Evolutionary conservation across 1,140 invertebrate genomes (phyloP), one percentile per base, ranked within the genome.

Genomic region (Halesus radiatus): DNA sequence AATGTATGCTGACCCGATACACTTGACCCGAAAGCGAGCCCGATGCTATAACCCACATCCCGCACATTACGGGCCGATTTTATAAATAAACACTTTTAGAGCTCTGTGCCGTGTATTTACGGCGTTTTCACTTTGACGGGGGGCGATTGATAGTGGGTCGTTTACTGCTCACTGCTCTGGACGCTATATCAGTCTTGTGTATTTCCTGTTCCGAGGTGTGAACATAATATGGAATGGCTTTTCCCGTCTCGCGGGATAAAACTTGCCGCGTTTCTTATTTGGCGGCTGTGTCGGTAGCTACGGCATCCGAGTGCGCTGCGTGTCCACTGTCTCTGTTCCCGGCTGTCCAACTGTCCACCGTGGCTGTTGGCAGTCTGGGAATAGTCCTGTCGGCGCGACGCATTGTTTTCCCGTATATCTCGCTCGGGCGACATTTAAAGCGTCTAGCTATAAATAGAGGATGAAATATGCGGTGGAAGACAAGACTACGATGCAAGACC

Each of bases 371-470:
- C 22, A 54, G 58, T 77, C 75, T 64, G 20, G 76, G 76, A 78
- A 78, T 78, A 78, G 26, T 54, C 50, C 76, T 20, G 32, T 8
- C 68, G 66, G 37, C 68, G 26, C 5, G 50, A 15, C 62, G 56
- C 70, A 74, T 79, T 75, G 70, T 79, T 74, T 79, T 54, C 56
- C 22, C 70, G n/a, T 54, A 26, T 54, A 23, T 79, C 78, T 73
- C n/a, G 68, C 70, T 20, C 52, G 32, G 45, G 56, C 70, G 78
- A 74, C 70, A 79, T 79, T 79, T 79, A 74, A 64, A 75, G 45
- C 70, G 56, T 54, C 64, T 54, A 56, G 56, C 78, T 79, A 79
- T 52, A 79, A 79, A 74, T 79, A 79, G 78, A 64, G 18, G 29
- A 5, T 18, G 50, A 78, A 64, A 78, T 66, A 54, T 66, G 60